A percentile compares a stretch with the other conserved stretches of the same genome.
phyloP scores from a whole-genome alignment of 2,797 vertebrate species.

The Cossypha niveicapilla region DNA sequence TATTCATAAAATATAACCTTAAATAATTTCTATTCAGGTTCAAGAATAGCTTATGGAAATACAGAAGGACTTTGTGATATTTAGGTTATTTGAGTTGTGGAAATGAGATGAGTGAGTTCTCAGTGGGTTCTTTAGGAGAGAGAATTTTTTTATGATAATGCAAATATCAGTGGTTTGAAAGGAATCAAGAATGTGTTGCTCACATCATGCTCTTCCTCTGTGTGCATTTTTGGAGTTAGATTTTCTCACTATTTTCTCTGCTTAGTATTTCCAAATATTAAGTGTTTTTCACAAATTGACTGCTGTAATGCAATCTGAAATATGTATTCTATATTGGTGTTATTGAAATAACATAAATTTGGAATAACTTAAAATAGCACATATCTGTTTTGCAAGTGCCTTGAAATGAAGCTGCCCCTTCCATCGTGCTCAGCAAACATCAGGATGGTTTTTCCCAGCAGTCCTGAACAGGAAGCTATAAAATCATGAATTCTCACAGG shows the following conservation, averaged over 20 bases:
- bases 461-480: neutral
- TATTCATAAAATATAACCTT: neutral
- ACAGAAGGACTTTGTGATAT: neutral
- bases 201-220: neutral
- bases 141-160: neutral
- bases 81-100: neutral
- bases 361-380: neutral
- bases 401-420: neutral
- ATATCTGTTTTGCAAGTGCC: neutral
- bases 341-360: neutral
- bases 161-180: neutral
- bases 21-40: neutral
- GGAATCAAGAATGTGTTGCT: neutral
- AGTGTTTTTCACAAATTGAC: neutral
- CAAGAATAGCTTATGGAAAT: neutral
- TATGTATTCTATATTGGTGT: neutral
- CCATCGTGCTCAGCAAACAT: neutral
- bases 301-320: neutral
- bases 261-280: neutral
- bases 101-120: neutral
- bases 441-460: neutral
- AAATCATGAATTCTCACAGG: neutral
- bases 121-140: neutral
- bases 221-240: neutral
- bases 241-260: neutral